phyloP scores from a whole-genome alignment of 2,113 vertebrate genomes.

The Rhombomys opimus region DNA sequence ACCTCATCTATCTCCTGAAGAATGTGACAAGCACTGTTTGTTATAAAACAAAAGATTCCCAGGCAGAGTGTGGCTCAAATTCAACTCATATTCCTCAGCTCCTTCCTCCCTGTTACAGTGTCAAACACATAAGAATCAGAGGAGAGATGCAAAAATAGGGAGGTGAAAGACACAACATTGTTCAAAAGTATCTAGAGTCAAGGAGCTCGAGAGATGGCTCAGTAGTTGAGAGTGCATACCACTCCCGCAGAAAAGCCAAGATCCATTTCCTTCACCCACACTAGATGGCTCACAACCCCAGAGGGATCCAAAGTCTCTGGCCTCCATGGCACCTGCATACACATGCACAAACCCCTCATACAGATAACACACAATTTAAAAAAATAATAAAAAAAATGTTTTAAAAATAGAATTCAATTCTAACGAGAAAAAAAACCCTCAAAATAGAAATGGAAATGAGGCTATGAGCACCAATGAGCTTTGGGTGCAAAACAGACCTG shows the following conservation, averaged over 20 bases:
- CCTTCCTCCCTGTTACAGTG: not conserved
- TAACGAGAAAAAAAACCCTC: not conserved
- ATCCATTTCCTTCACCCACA: not conserved
- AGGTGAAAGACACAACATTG: slow-evolving; percentile 17
- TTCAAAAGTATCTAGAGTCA: slow-evolving; percentile 40
- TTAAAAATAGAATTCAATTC: slow-evolving; percentile 52
- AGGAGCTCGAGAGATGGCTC: not conserved
- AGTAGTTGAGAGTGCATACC: not conserved
- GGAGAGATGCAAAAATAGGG: slow-evolving; percentile 48
- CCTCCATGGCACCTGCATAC: no score
- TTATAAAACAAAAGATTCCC: slow-evolving; percentile 58
- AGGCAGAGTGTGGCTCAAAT: slow-evolving; percentile 65
- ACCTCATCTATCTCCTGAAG: slow-evolving; percentile 45
- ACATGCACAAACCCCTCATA: not conserved
- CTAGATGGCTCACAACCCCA: not conserved
- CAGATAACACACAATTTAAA: not conserved
- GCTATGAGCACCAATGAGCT: not conserved
- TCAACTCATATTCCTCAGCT: slow-evolving; percentile 62
- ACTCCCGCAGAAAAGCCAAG: not conserved
- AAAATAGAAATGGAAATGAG: not conserved
- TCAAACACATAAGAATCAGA: slow-evolving; percentile 19
- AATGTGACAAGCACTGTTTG: slow-evolving; percentile 63
- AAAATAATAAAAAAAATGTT: not conserved
- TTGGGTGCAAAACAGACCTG: not conserved
- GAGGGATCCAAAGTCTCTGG: not conserved